Evolutionary conservation across 2,797 vertebrate species (phyloP), one percentile per base, ranked within the genome.

Genomic region (Rachycentron canadum): DNA sequence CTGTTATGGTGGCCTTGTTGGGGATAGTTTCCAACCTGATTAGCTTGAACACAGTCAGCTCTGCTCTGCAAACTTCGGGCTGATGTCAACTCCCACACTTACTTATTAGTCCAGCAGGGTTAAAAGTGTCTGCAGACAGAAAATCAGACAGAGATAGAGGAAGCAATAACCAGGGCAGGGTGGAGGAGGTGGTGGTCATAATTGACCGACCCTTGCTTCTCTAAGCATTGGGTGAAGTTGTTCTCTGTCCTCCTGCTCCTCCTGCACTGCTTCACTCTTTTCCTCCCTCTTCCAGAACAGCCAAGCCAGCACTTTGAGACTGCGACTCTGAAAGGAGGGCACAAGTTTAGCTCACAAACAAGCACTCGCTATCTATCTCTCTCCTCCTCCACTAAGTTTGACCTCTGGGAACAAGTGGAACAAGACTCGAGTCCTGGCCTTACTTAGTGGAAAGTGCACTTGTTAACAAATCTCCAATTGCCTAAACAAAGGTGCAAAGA

Each of bases 221-320:
- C 40, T 55, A 45, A 73, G 77, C 30, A 6, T 57, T 50, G 73
- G 70, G 23, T 50, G 28, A 83, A 82, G 68, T 65, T 75, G 64
- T 50, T 86, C 67, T 68, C 57, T 62, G 76, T 86, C 76, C 49
- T 81, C 58, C 57, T 62, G 69, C 75, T 76, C 57, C 62, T 81
- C 58, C 63, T 78, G 77, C 21, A 0, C 76, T 71, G 78, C 70
- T 32, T 74, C 68, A 38, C 57, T 79, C 56, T 63, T 63, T 56
- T 64, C 61, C 32, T 77, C 56, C 36, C 65, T 47, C 63, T 53
- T 43, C 30, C 36, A 70, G 78, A 88, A 91, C 41, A 76, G 87
- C 85, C 25, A 21, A 73, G 84, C 25, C 82, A 89, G 89, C 89
- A 91, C 74, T 91, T 92, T 90, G 45, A 56, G 66, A 55, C 66